These are phyloP conservation scores for Rhinogobius similis DNA, from an alignment of 2,113 vertebrate species.

Conservation along the genomic window DNA sequence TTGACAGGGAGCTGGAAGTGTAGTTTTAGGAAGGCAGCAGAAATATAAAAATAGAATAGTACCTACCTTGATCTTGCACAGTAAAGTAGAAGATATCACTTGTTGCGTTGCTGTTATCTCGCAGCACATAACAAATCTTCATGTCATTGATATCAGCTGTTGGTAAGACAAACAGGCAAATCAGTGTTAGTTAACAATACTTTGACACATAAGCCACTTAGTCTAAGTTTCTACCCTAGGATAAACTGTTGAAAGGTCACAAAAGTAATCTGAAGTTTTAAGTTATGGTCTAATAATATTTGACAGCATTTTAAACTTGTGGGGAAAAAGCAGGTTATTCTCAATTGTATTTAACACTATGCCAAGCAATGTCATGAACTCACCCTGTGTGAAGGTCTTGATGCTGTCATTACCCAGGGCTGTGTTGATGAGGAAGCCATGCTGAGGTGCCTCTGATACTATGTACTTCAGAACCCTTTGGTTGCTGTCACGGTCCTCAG, in stretches of 20 bases:
- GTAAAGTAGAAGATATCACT: conserved; percentile 86
- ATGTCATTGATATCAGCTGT: conserved; percentile 85
- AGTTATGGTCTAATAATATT: background rate
- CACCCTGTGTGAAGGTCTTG: conserved; percentile 82
- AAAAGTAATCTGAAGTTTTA: conserved; percentile 6
- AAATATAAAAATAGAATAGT: conserved; percentile 35
- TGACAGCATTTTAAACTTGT: background rate
- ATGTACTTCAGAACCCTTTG: conserved; percentile 78
- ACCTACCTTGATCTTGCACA: conserved; percentile 84
- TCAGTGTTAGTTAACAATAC: conserved; percentile 21
- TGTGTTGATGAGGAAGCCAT: conserved; percentile 79
- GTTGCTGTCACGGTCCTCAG: conserved; percentile 89
- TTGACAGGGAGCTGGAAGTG: conserved; percentile 51
- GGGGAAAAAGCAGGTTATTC: background rate
- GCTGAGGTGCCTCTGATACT: conserved; percentile 73
- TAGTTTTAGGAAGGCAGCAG: conserved; percentile 32
- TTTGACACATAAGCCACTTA: conserved; percentile 14
- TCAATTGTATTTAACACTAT: background rate
- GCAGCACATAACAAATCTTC: conserved; percentile 83
- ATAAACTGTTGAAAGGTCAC: conserved; percentile 6
- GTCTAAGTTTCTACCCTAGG: conserved; percentile 31
- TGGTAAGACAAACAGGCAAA: conserved; percentile 31
- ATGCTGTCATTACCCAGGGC: conserved; percentile 74
- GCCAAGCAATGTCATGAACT: conserved; percentile 26
- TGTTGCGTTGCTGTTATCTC: conserved; percentile 81